Evolutionary conservation across 1,140 invertebrate genomes (phyloP).

Genomic region (Phymastichus coffea): DNA sequence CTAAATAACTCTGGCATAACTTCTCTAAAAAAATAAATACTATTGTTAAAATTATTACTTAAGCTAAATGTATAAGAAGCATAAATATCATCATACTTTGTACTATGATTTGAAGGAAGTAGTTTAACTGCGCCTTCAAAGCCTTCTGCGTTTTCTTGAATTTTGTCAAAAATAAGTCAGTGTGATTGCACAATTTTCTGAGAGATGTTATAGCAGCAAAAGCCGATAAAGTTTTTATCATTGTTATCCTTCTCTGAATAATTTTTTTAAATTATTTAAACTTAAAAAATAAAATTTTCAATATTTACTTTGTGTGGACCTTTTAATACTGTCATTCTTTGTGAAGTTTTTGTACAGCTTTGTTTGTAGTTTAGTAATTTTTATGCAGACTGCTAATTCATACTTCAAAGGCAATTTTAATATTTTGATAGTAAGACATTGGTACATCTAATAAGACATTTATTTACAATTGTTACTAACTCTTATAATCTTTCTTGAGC

Average conservation of each 20-base stretch:
- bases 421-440: slow-evolving; percentile 95
- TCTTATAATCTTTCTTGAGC: slow-evolving; percentile 88
- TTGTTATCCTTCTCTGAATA: slow-evolving; percentile 37
- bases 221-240: slow-evolving; percentile 65
- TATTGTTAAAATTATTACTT: background rate
- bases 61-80: background rate
- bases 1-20: slow-evolving; percentile 79
- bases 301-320: slow-evolving; percentile 57
- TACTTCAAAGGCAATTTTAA: slow-evolving; percentile 95
- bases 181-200: slow-evolving; percentile 98
- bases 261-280: background rate
- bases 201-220: slow-evolving; percentile 91
- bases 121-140: slow-evolving; percentile 78
- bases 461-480: slow-evolving; percentile 87
- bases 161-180: slow-evolving; percentile 93
- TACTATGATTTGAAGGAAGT: slow-evolving; percentile 72
- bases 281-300: background rate
- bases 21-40: slow-evolving; percentile 55
- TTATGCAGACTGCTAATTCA: slow-evolving; percentile 95
- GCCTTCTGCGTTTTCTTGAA: slow-evolving; percentile 75
- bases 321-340: slow-evolving; percentile 78
- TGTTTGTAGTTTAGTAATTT: slow-evolving; percentile 82
- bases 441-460: slow-evolving; percentile 95
- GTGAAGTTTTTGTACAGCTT: slow-evolving; percentile 87
- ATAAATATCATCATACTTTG: too few relatives aligned